Evolutionary conservation across 2,113 vertebrate genomes (phyloP).

Genomic region (Chroicocephalus ridibundus): DNA sequence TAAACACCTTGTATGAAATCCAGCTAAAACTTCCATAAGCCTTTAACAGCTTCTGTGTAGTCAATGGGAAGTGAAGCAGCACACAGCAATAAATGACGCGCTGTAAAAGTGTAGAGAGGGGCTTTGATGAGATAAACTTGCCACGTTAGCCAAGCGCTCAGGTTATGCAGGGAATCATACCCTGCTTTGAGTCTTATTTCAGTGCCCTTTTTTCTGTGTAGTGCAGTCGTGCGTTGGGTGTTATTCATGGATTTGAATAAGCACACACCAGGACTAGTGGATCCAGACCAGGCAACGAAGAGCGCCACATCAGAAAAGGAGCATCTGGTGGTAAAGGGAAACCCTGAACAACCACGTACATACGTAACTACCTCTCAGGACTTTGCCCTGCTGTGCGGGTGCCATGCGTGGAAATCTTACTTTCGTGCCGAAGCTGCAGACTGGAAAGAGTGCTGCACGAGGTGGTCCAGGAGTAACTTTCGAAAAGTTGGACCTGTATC

Average conservation of each 20-base stretch:
- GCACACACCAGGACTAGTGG: background rate
- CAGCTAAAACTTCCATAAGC: background rate
- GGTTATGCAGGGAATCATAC: background rate
- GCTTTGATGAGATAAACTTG: background rate
- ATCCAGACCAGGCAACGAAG: background rate
- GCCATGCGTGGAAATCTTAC: background rate
- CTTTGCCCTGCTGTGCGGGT: background rate
- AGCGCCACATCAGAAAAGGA: background rate
- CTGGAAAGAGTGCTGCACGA: background rate
- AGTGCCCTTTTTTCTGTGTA: background rate
- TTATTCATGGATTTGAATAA: background rate
- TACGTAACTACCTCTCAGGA: background rate
- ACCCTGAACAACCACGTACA: fast-evolving
- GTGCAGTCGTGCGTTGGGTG: background rate
- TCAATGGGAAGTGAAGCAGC: background rate
- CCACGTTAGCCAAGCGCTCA: background rate
- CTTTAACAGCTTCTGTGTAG: background rate
- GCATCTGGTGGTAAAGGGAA: background rate
- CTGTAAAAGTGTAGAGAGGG: background rate
- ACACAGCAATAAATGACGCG: background rate
- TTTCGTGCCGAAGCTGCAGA: background rate
- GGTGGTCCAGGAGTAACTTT: background rate
- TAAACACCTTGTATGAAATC: background rate
- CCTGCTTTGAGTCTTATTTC: background rate
- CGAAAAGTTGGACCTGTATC: background rate